phyloP scores from a whole-genome alignment of 2,888 invertebrate genomes.

The Drosophila melanosoma region DNA sequence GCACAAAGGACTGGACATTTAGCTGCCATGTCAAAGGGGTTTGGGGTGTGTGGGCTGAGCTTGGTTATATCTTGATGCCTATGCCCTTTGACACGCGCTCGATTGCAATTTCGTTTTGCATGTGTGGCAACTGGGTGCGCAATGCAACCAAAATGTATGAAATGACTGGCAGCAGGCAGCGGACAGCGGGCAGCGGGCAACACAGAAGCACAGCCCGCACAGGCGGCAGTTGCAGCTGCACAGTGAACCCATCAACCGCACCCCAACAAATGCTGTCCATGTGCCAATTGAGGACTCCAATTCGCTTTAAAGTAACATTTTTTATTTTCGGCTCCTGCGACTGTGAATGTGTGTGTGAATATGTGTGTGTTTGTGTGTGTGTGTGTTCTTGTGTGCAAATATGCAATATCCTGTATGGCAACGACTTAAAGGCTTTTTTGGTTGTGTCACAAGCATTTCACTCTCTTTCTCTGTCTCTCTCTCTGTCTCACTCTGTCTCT shows the following conservation, averaged over 20 bases:
- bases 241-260: slow-evolving; percentile 1
- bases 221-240: slow-evolving; percentile 12
- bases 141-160: slow-evolving; percentile 69
- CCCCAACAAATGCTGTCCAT: slow-evolving; percentile 27
- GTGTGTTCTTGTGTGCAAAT: slow-evolving; percentile 51
- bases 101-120: slow-evolving; percentile 72
- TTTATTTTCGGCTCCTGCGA: slow-evolving; percentile 53
- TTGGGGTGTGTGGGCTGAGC: not conserved
- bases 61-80: slow-evolving; percentile 60
- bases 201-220: slow-evolving; percentile 49
- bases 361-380: not conserved
- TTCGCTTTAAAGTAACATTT: slow-evolving; percentile 77
- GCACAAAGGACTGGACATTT: slow-evolving; percentile 61
- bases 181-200: slow-evolving; percentile 40
- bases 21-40: slow-evolving; percentile 57
- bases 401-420: slow-evolving; percentile 79
- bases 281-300: slow-evolving; percentile 60
- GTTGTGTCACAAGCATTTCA: slow-evolving; percentile 23
- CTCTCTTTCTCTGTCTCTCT: slow-evolving; percentile 5
- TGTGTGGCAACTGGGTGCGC: slow-evolving; percentile 55
- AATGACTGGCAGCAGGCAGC: slow-evolving; percentile 67
- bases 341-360: slow-evolving; percentile 9
- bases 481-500: slow-evolving; percentile 11
- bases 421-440: slow-evolving; percentile 50
- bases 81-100: slow-evolving; percentile 72